Evolutionary conservation across 2,888 invertebrate genomes (phyloP), one percentile per base, ranked within the genome.

Genomic region (Drosophila affinis): DNA sequence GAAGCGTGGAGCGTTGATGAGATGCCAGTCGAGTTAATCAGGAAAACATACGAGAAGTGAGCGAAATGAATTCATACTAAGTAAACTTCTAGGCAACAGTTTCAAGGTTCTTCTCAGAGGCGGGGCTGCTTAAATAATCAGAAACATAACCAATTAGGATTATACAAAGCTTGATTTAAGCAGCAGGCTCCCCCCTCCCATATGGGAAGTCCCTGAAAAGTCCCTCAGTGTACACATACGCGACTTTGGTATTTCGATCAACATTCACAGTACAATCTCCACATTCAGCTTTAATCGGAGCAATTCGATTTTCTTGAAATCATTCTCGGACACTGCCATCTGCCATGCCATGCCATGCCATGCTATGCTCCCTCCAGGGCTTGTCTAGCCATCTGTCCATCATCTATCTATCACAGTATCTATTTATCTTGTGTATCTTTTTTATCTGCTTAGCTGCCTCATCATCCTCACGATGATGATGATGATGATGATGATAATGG

Each of bases 391-490:
- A 61, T 65, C 59, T 72, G 54, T 44, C 72, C 56, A 39, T 60
- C 61, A 72, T 55, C 75, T 56, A 62, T 65, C 77, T 61, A 69
- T 75, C 65, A 60, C 59, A 61, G 78, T 72, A 80, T 76, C 70
- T 78, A 74, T 81, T 84, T 71, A 81, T 76, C 86, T 78, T 24
- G 49, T 45, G 61, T 24, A 84, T 84, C 77, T 72, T 69, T 72
- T 39, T 79, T 69, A 75, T 74, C 74, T 62, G 68, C 78, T 79
- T 76, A 79, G 64, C 70, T 69, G 63, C 70, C 62, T 53, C 59
- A 74, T 63, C 68, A 71, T 57, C 72, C 54, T 53, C 69, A 29
- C 29, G 29, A 29, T 29, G 29, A 29, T 7, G 29, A 29, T 27
- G 27, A 27, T 27, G 27, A 27, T 27, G 27, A 18, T 18, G 27